A percentile compares a stretch with the other conserved stretches of the same genome.
Conservation (phyloP, 1,140 invertebrate species). For the Caenorhabditis brenneri region DNA sequence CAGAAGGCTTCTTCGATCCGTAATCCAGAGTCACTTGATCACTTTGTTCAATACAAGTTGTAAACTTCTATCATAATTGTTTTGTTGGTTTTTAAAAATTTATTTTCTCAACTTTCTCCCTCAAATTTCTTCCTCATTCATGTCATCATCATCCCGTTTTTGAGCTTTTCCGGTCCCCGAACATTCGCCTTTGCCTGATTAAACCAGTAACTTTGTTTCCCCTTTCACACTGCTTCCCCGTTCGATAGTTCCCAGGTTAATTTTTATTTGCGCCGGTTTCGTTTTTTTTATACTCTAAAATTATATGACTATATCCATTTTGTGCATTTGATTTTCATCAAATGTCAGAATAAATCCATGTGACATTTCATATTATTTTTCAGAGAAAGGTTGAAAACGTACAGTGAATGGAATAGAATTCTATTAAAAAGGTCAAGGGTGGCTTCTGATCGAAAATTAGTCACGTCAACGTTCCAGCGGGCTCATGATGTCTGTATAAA, state of each 20-base stretch:
- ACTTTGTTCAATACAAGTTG: conserved; percentile 39
- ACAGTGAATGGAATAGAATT: no score
- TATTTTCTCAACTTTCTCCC: no score
- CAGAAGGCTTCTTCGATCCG: conserved; percentile 61
- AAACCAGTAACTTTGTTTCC: not conserved
- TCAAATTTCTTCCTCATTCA: no score
- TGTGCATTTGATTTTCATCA: not conserved
- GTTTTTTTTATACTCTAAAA: not conserved
- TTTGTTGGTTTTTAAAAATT: not conserved
- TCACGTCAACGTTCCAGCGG: no score
- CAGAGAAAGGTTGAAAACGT: no score
- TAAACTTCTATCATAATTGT: not conserved
- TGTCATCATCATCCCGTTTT: conserved; percentile 13
- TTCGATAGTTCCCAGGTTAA: not conserved
- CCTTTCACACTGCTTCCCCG: not conserved
- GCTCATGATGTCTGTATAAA: no score
- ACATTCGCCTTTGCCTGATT: not conserved
- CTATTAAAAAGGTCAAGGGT: no score
- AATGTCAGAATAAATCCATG: not conserved
- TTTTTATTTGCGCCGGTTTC: conserved; percentile 26
- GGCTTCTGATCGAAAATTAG: no score
- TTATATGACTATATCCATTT: not conserved
- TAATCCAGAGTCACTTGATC: conserved; percentile 61
- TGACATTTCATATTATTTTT: no score
- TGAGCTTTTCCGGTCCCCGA: not conserved